Evolutionary conservation across 2,888 invertebrate genomes (phyloP).

Genomic region (Ochropleura leucogaster): DNA sequence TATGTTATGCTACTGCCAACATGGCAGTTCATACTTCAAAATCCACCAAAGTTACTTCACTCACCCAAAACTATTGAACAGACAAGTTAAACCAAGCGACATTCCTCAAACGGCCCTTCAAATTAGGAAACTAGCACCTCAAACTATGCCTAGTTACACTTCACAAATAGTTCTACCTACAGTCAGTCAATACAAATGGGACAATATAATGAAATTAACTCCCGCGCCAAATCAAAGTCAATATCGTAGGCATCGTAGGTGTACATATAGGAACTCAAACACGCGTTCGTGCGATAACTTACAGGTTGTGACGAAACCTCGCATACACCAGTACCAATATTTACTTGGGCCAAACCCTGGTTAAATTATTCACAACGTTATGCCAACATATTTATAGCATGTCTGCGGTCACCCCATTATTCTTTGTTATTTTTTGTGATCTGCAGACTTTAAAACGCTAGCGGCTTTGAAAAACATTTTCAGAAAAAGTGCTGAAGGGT

Average conservation of each 20-base stretch:
- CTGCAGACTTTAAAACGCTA: constrained; percentile 68
- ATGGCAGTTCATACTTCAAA: neutral
- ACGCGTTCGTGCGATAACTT: constrained; percentile 75
- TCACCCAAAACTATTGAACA: constrained; percentile 5
- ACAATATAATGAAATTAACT: constrained; percentile 66
- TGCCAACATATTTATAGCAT: constrained; percentile 80
- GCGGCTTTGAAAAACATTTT: constrained; percentile 67
- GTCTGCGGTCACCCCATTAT: constrained; percentile 77
- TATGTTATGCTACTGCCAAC: too few relatives aligned
- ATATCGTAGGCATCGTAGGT: constrained; percentile 42
- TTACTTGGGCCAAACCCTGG: constrained; percentile 79
- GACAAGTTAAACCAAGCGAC: constrained; percentile 30
- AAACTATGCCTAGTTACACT: constrained; percentile 51
- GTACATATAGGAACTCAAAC: constrained; percentile 70
- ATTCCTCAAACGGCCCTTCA: constrained; percentile 28
- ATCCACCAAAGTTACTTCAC: neutral
- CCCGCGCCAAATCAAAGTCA: constrained; percentile 65
- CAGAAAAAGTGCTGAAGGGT: constrained; percentile 43
- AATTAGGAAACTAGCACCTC: constrained; percentile 45
- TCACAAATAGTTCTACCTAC: constrained; percentile 43
- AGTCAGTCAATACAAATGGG: constrained; percentile 57
- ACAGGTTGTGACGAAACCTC: constrained; percentile 70
- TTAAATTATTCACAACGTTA: constrained; percentile 83
- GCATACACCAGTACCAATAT: constrained; percentile 74
- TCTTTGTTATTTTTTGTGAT: constrained; percentile 74